Evolutionary conservation across 1,140 invertebrate genomes (phyloP), one percentile per base, ranked within the genome.

Genomic region (Cotesia glomerata): DNA sequence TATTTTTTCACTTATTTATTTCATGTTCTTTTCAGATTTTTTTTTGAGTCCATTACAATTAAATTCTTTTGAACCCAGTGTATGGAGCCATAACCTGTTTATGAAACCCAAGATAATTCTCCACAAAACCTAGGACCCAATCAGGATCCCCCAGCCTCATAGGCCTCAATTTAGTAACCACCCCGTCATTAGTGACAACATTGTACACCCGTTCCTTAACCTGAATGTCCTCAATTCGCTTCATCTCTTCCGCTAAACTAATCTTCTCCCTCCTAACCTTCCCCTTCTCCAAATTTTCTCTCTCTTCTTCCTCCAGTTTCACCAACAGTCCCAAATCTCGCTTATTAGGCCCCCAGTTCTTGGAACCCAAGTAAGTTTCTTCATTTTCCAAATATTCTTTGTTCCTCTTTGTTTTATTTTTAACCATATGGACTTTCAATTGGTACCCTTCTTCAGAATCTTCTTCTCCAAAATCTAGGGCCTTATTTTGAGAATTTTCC

Each of bases 101-200:
- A 5, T 74, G 72, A 16, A 80, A 58, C 9, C 71, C 71, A 11
- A 82, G 18, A 76, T 82, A 84, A 80, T 80, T 81, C 39, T 80
- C 74, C n/a, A 84, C 79, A 76, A 80, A 85, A 2, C 65, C 78
- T 0, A 84, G 59, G 5, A 82, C 82, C 69, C 74, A 75, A 0
- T 75, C 35, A n/a, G 82, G 64, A 62, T 83, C 72, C 11, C 77
- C 74, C 7, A 84, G 35, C 69, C 73, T 75, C 76, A 82, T 76
- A 3, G 82, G 78, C 35, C 79, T 67, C n/a, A 84, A 39, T 67
- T 79, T 78, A 36, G 78, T 72, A 74, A 76, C 70, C 7, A 74
- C 78, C 74, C 80, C 70, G n/a, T 83, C 77, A 18, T 79, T 78
- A 2, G 81, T 83, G 14, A 83, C 72, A 62, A 83, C 77, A 67